Base-by-base conservation (phyloP, 1,140 invertebrate species). In the Saccostrea cuccullata region DNA sequence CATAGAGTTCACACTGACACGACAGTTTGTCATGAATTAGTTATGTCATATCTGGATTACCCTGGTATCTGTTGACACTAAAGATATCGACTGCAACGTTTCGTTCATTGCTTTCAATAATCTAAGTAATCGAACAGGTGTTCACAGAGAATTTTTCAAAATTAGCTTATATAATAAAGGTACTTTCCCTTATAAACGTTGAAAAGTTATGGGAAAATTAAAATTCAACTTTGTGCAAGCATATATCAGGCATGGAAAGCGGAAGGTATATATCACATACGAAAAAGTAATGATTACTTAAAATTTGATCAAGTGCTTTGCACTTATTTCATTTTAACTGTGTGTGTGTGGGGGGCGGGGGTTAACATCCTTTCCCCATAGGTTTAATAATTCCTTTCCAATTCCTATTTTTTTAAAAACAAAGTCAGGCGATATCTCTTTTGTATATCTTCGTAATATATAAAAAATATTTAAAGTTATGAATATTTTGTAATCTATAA, bases 41-140 rank as follows among this genome's bases (percentile, higher is more conserved):
- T 77, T 77, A 77, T 15, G 26, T 30, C 70, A 30, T 77, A 77
- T 77, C 70, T 12, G 70, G 70, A 77, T 30, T 30, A 30, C 70
- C 70, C 70, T 77, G 26, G 26, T 77, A 77, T 73, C 70, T 36
- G 70, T 77, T 77, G 70, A 77, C 70, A 73, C 67, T 30, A 26
- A 11, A 77, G 70, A 77, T 77, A 77, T 23, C n/a, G 70, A 77
- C 26, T 26, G 26, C 0, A 47, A 47, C 11, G 23, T 77, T 77
- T 77, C 70, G 30, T 77, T 12, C 30, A 36, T 15, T 77, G 70
- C 36, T 67, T 67, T 67, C 23, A 67, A 67, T 67, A 67, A n/a
- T 77, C 23, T 30, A 47, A 26, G 70, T 26, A 77, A 77, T 30
- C 30, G 13, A 77, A 77, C 70, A 77, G 70, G 70, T 77, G 70